phyloP scores from a whole-genome alignment of 1,140 invertebrate genomes.

The Pemphigus obesinymphae region DNA sequence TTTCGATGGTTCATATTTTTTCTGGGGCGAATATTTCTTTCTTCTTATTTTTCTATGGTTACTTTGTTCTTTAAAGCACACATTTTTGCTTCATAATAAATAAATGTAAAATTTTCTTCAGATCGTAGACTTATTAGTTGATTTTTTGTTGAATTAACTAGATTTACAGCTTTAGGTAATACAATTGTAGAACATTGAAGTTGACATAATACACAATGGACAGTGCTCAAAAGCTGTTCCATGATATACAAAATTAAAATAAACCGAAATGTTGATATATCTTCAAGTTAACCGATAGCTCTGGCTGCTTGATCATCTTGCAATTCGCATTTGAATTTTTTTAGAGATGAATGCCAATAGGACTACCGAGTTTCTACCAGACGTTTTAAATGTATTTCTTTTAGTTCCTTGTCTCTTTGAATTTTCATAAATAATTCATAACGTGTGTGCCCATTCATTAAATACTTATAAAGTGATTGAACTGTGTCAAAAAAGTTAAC shows the following conservation, averaged over 20 bases:
- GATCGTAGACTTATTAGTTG: too few relatives aligned
- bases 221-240: not conserved
- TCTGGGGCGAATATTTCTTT: not conserved
- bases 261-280: not conserved
- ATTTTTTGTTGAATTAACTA: not conserved
- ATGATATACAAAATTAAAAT: not conserved
- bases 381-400: not conserved
- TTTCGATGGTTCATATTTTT: not conserved
- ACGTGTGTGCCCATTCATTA: not conserved
- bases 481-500: not conserved
- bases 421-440: constrained; percentile 5
- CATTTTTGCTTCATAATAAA: not conserved
- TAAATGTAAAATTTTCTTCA: not conserved
- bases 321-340: not conserved
- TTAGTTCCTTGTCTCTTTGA: too few relatives aligned
- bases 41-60: not conserved
- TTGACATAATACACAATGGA: not conserved
- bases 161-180: not conserved
- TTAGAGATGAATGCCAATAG: not conserved
- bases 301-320: too few relatives aligned
- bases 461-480: not conserved
- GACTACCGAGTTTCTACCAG: not conserved
- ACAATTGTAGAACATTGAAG: not conserved
- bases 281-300: not conserved
- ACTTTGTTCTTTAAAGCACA: not conserved